Evolutionary conservation across 2,113 vertebrate species (phyloP), one percentile per base, ranked within the genome.

Genomic region (Romanogobio albipinnatus): DNA sequence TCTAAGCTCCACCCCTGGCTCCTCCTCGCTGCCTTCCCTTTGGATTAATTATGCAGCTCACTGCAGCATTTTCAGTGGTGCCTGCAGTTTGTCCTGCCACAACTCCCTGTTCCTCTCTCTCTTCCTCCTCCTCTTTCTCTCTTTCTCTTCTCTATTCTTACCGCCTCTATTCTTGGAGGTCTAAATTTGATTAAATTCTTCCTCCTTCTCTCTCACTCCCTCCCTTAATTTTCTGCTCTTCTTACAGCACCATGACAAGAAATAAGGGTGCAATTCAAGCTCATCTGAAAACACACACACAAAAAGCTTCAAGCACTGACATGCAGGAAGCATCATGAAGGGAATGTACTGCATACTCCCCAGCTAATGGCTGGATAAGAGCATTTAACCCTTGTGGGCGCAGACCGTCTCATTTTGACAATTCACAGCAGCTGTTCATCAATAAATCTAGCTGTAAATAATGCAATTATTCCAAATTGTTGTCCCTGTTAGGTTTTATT

Each of bases 1-100:
- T 13, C 43, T 29, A 39, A 56, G 73, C 56, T 1, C 56, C 79
- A 11, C 79, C 78, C 73, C 33, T 47, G 4, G 36, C 68, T 24
- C 76, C 56, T 64, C 75, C 76, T 29, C 75, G 58, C 19, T 15
- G 15, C 58, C 76, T 71, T 80, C 82, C 64, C 76, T 61, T 71
- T 80, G 39, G 68, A 74, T 80, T 84, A 84, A 82, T 86, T 86
- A 86, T 86, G 85, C 85, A 86, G 85, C 85, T 86, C 85, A 86
- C 58, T 82, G 85, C 85, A 82, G 85, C 78, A 86, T 82, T 82
- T 86, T 82, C 79, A 82, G 58, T 64, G 29, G 26, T 43, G 56
- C 71, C 79, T 86, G 84, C 76, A 85, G 77, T 49, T 81, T 70
- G 66, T 62, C 45, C 64, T 56, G 81, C 66, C 71, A 82, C 83